Evolutionary conservation across 2,113 vertebrate genomes (phyloP), one percentile per base, ranked within the genome.

Genomic region (Cyanistes caeruleus): DNA sequence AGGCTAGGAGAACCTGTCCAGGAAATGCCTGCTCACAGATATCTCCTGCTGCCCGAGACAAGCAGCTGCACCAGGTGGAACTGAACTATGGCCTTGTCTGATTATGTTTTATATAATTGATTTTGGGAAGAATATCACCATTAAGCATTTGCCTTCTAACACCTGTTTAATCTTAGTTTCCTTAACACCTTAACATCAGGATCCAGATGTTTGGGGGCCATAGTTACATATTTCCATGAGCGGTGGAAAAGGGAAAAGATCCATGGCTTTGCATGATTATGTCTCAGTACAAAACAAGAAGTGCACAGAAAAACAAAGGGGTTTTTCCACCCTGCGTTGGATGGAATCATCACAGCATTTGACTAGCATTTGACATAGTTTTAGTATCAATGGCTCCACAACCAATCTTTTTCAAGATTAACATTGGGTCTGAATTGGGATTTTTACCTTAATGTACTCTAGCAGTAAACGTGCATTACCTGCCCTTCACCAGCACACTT

Each of bases 11-110:
- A 86, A 58, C 11, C 10, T 41, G 37, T 11, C 25, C 15, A 49
- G 79, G 68, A 60, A 83, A 65, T 48, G 25, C 2, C 41, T 65
- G 44, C 51, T 75, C 44, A 79, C 16, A 49, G 44, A 44, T 10
- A 3, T 31, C 11, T 4, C 44, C 58, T 2, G 0, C 39, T 31
- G 44, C 41, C 63, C 0, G 0, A 80, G 63, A 59, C 27, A 28
- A 67, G 35, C 68, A 51, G 16, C n/a, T 21, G 16, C 48, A 46
- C 19, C 16, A 56, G 37, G 51, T 37, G 13, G 51, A 56, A 48
- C 33, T 59, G 21, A 80, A 48, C 25, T 30, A 24, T 5, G 27
- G 63, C 67, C 41, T 41, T 37, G 4, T 18, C 49, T 28, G 13
- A 65, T 20, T 28, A 12, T 13, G 15, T n/a, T 90, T 83, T 39